Evolutionary conservation across 35 echinoderm and acorn worm genomes (phyloP), one percentile per base, ranked within the genome.

Genomic region (Holothuria glaberrima): DNA sequence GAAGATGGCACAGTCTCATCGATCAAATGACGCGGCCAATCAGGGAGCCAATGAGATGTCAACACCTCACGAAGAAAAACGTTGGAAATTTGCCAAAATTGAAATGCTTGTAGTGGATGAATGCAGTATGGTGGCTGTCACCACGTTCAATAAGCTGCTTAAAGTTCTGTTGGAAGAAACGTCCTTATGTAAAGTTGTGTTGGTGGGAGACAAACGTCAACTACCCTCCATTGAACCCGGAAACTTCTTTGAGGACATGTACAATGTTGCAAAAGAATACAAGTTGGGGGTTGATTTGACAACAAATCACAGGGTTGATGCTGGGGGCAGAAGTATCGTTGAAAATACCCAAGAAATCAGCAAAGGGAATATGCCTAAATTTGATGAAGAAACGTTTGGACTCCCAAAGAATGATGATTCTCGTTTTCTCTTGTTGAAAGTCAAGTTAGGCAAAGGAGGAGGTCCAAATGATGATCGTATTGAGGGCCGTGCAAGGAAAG

Each of bases 21-120:
- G 2, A 41, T 2, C 2, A 41, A 41, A 41, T 41, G 36, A 7
- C 7, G 36, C 7, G 7, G 36, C 7, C 36, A 2, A 41, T 2
- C 2, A 41, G 36, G 36, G 2, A 41, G 36, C 7, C 36, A 2
- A 41, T 2, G 36, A 41, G 36, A 41, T 4, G 7, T 41, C 36
- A 7, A 41, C 36, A 41, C 2, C 7, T 41, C 36, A 41, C 7
- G 36, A 41, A 41, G 62, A 73, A 72, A 27, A 24, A 0, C 6
- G 14, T 3, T 95, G 86, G 85, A 86, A 50, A 71, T 92, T 71
- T 63, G 36, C 26, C 0, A 45, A 50, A n/a, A 61, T 64, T 3
- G n/a, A 89, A 61, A 66, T 88, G 26, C 80, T 92, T 3, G 90
- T 95, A 6, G 94, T 95, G 0, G 94, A 95, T 92, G 94, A 94